Conservation (phyloP, 2,888 invertebrate genomes). For the Acanthoscelides obtectus region DNA sequence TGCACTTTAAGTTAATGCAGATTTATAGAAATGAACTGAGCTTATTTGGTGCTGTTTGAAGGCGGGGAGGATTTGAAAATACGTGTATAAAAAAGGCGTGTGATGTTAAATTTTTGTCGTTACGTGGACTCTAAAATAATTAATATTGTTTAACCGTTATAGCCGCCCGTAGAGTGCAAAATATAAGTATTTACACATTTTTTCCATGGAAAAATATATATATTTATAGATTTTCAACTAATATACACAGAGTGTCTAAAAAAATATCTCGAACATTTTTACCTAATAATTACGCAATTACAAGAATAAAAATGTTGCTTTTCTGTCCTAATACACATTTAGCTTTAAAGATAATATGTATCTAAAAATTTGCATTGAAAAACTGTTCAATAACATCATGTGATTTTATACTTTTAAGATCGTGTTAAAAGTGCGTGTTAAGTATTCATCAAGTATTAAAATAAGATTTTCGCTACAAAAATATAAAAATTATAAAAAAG, state of each 20-base stretch:
- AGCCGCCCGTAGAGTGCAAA: background rate
- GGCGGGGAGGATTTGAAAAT: background rate
- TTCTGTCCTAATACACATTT: background rate
- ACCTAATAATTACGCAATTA: background rate
- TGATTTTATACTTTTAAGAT: background rate
- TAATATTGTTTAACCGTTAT: background rate
- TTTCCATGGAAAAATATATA: background rate
- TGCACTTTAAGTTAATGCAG: too few species aligned
- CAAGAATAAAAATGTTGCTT: background rate
- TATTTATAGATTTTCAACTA: background rate
- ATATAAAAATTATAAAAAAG: conserved; percentile 12
- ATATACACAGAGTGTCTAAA: background rate
- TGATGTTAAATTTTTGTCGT: background rate
- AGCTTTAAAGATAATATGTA: background rate
- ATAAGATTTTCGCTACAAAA: conserved; percentile 14
- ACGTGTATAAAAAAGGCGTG: background rate
- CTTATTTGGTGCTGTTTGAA: background rate
- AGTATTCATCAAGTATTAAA: conserved; percentile 11
- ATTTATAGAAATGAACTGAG: too few species aligned
- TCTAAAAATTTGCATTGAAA: background rate
- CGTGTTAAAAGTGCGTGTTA: background rate
- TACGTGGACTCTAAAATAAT: background rate
- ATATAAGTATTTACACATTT: background rate
- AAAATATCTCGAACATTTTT: background rate
- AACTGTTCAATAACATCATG: background rate